phyloP scores from a whole-genome alignment of 2,888 invertebrate genomes.

The Flabesymbios commensalis region DNA sequence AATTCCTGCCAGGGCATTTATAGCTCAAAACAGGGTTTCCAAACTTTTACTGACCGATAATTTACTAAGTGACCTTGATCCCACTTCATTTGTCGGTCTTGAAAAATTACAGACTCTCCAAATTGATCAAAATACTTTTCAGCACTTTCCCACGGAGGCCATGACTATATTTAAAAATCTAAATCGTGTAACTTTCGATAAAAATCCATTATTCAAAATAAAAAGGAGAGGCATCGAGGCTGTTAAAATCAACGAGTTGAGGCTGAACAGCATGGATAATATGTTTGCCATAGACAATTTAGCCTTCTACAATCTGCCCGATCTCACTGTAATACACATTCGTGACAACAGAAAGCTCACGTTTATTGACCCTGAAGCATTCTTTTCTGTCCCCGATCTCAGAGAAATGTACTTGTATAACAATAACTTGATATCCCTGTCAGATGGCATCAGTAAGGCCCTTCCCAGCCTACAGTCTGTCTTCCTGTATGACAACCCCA shows the following conservation, averaged over 20 bases:
- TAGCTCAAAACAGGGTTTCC: not conserved
- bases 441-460: conserved; percentile 45
- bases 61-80: too few species aligned
- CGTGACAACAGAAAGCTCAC: conserved; percentile 65
- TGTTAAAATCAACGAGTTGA: conserved; percentile 53
- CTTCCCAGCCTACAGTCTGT: conserved; percentile 52
- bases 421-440: conserved; percentile 62
- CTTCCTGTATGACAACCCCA: conserved; percentile 60
- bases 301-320: conserved; percentile 62
- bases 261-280: conserved; percentile 55
- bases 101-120: too few species aligned
- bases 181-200: conserved; percentile 58
- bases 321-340: conserved; percentile 53
- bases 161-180: conserved; percentile 49
- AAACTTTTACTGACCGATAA: too few species aligned
- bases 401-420: conserved; percentile 78
- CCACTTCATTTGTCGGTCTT: too few species aligned
- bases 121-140: too few species aligned
- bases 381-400: conserved; percentile 63
- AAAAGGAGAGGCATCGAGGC: conserved; percentile 5
- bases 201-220: conserved; percentile 26
- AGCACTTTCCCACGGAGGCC: too few species aligned
- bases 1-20: not conserved
- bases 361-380: conserved; percentile 60
- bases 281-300: conserved; percentile 57